Evolutionary conservation across 1,140 invertebrate genomes (phyloP).

Genomic region (Scaptodrosophila lebanonensis): DNA sequence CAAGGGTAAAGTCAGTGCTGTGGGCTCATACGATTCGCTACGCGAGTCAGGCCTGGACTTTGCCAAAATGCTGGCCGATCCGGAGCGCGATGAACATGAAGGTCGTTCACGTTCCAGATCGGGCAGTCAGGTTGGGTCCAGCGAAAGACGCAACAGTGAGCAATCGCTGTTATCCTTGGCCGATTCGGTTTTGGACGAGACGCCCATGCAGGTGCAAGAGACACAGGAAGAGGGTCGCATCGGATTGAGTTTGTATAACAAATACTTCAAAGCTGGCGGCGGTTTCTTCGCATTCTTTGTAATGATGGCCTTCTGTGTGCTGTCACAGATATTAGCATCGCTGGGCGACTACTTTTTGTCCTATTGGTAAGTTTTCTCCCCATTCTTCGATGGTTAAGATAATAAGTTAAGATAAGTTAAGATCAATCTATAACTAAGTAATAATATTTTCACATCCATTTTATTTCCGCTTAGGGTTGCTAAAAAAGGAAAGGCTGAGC

Average conservation of each 20-base stretch:
- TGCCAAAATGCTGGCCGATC: conserved; percentile 80
- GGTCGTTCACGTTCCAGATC: conserved; percentile 50
- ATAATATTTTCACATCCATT: background rate
- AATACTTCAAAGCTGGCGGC: conserved; percentile 81
- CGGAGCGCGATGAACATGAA: conserved; percentile 76
- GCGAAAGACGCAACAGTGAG: conserved; percentile 75
- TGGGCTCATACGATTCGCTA: conserved; percentile 82
- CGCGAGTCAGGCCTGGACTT: conserved; percentile 82
- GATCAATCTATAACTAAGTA: background rate
- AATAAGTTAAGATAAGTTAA: no score
- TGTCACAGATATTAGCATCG: conserved; percentile 82
- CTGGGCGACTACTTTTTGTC: conserved; percentile 83
- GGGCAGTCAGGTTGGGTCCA: conserved; percentile 39
- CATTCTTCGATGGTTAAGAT: background rate
- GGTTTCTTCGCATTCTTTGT: conserved; percentile 78
- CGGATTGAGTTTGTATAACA: conserved; percentile 79
- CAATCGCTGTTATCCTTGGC: conserved; percentile 78
- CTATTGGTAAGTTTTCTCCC: conserved; percentile 79
- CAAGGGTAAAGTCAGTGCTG: conserved; percentile 80
- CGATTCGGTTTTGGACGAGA: conserved; percentile 78
- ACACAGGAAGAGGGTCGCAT: conserved; percentile 79
- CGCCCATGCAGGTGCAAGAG: conserved; percentile 78
- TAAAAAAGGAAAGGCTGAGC: conserved; percentile 45
- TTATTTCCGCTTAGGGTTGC: conserved; percentile 78
- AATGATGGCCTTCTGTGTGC: conserved; percentile 74